Base-by-base conservation (phyloP, 2,797 vertebrate genomes). In the Molossus alvarezi region DNA sequence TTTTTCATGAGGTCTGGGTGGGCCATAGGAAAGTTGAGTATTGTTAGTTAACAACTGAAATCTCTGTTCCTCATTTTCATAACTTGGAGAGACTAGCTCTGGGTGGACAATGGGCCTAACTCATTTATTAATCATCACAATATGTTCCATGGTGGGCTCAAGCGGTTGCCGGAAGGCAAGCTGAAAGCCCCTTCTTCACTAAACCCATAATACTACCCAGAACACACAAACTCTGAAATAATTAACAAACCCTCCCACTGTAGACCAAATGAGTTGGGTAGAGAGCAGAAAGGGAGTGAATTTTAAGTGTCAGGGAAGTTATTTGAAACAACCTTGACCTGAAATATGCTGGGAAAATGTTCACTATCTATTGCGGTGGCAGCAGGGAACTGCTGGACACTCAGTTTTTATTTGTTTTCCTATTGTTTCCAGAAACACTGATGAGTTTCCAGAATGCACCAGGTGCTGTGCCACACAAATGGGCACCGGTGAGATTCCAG, bases 271-370 rank as follows among this genome's bases (percentile, higher is more conserved):
- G 45, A n/a, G 23, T 29, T 5, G 18, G 1, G 1, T 25, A 9
- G 41, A 12, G 41, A 5, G 5, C 64, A 79, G 45, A 79, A 57
- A 33, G 9, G 17, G 11, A 89, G 53, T 48, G n/a, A 48, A 53
- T 57, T 79, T 45, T 53, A 86, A 71, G 25, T 79, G 17, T 53
- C 64, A 95, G 37, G 71, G 69, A 79, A 88, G 25, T 67, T 95
- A 60, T 25, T 71, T 82, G 62, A 93, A 83, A 91, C 55, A 58
- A 60, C 9, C 18, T 80, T 72, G 37, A 88, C 73, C 57, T 73
- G 27, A 93, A 92, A 72, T 60, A 37, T 23, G 72, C 41, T 57
- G 10, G 37, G 37, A 75, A 80, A 75, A 58, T 11, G 33, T 76
- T 77, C 1, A 1, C 20, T 65, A 1, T 53, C 48, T 10, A 14